Evolutionary conservation across 2,113 vertebrate species (phyloP).

Genomic region (Alouatta palliata): DNA sequence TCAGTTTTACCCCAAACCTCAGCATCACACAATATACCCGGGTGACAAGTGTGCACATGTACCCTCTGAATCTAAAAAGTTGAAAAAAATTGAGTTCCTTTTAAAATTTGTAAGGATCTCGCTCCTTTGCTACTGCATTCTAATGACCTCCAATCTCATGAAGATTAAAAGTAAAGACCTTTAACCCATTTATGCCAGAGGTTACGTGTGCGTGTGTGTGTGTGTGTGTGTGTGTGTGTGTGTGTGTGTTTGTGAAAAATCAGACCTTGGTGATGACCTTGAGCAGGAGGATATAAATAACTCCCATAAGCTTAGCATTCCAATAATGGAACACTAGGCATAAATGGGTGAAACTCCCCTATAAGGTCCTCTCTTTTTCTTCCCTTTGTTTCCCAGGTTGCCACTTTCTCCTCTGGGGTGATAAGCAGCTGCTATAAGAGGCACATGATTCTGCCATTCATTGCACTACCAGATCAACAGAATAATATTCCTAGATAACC

Average conservation of each 20-base stretch:
- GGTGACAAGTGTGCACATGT: no score
- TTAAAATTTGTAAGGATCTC: background rate
- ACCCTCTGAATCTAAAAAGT: no score
- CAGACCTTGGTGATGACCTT: no score
- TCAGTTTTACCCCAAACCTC: no score
- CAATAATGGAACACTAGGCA: no score
- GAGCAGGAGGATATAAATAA: no score
- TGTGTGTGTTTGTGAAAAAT: no score
- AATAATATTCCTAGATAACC: background rate
- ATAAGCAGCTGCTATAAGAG: background rate
- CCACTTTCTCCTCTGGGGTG: background rate
- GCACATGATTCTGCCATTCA: background rate
- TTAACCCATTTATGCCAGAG: background rate
- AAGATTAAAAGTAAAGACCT: background rate
- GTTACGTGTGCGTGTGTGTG: no score
- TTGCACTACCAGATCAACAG: no score
- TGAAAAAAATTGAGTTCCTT: background rate
- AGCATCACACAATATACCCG: no score
- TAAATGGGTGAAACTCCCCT: background rate
- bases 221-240: no score
- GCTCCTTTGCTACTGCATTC: background rate
- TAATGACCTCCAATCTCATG: background rate
- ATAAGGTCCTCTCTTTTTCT: background rate
- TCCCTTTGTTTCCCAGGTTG: background rate
- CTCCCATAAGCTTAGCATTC: no score